phyloP scores from a whole-genome alignment of 2,113 vertebrate genomes.

The Merops nubicus region DNA sequence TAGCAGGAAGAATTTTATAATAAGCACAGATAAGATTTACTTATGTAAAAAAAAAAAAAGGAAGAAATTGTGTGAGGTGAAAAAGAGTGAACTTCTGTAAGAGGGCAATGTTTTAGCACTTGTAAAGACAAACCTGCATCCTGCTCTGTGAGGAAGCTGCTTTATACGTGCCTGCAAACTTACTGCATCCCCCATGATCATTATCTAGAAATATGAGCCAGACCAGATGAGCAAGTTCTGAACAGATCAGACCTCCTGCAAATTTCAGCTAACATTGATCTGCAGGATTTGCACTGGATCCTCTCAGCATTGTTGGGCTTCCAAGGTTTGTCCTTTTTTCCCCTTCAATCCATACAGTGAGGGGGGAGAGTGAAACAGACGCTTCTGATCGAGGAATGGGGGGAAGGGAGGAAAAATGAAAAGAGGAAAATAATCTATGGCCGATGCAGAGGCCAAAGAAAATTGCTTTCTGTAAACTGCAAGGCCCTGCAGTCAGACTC shows the following conservation, averaged over 20 bases:
- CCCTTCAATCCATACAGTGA: not conserved
- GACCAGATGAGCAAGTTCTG: constrained; percentile 41
- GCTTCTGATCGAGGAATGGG: not conserved
- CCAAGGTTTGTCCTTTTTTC: not conserved
- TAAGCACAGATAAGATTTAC: constrained; percentile 4
- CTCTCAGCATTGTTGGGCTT: constrained; percentile 74
- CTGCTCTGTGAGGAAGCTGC: not conserved
- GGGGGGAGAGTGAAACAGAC: not conserved
- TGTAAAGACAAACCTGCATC: not conserved
- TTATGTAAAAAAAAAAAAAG: not conserved
- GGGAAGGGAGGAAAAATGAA: not conserved
- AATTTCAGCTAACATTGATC: constrained; percentile 86
- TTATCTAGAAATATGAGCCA: constrained; percentile 86
- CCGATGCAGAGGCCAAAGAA: not conserved
- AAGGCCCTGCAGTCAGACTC: not conserved
- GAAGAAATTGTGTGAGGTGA: not conserved
- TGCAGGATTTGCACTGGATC: constrained; percentile 82
- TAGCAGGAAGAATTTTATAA: constrained; percentile 22
- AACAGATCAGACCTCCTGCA: constrained; percentile 78
- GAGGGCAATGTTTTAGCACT: not conserved
- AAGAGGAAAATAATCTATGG: constrained; percentile 20
- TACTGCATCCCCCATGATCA: constrained; percentile 66
- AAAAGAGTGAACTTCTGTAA: not conserved
- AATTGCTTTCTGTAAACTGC: constrained; percentile 48
- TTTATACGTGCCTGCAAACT: constrained; percentile 26